Evolutionary conservation across 2,888 invertebrate genomes (phyloP).

Genomic region (Leucophenga montana): DNA sequence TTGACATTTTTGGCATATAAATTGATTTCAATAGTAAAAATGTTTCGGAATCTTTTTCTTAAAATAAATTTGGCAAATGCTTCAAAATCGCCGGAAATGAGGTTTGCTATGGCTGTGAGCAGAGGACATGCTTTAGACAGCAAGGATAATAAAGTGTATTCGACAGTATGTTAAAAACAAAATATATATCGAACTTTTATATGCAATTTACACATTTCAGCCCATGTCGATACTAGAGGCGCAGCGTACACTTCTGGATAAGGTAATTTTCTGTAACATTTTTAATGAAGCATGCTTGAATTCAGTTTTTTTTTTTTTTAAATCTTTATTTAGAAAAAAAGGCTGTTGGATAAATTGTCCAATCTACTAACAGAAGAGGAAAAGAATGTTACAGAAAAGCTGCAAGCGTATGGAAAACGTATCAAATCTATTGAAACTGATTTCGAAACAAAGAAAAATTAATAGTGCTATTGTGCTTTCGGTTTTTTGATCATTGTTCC

Average conservation of each 20-base stretch:
- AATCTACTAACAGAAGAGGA: neutral
- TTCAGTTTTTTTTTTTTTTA: neutral
- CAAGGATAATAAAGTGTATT: neutral
- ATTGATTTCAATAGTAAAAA: neutral
- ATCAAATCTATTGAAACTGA: neutral
- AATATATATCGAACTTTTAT: neutral
- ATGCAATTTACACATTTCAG: neutral
- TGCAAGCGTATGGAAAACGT: neutral
- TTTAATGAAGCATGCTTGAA: neutral
- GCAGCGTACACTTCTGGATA: neutral
- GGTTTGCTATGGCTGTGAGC: neutral
- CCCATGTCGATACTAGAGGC: neutral
- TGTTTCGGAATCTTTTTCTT: neutral
- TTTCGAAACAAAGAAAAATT: neutral
- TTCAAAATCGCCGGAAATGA: neutral
- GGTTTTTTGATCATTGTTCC: too few species aligned
- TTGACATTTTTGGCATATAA: neutral
- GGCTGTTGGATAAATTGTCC: neutral
- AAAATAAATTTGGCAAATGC: neutral
- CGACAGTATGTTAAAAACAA: neutral
- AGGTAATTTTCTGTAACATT: neutral
- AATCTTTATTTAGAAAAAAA: neutral
- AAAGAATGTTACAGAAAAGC: neutral
- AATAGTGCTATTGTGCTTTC: too few species aligned
- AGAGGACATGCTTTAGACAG: neutral